Percentiles rank a stretch among this genome's conserved stretches.
phyloP scores from a whole-genome alignment of 1,140 invertebrate genomes.

The Sesamia nonagrioides region DNA sequence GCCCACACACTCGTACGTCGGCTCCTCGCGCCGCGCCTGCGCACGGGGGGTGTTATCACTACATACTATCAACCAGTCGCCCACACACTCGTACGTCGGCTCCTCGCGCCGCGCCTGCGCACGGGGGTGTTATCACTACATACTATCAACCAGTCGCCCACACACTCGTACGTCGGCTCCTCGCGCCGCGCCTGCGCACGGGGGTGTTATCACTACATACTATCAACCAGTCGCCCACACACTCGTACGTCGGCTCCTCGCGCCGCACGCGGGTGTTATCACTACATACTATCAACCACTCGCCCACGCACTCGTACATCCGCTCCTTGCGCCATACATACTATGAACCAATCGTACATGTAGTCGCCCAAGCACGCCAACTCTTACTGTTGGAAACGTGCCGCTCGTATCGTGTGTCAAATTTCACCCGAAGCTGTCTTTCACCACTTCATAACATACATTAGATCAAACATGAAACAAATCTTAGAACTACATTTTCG shows the following conservation, averaged over 20 bases:
- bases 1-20: constrained; percentile 73
- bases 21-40: constrained; percentile 61
- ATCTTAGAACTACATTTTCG: too few relatives aligned
- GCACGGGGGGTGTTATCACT: background rate
- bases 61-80: constrained; percentile 57
- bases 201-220: too few relatives aligned
- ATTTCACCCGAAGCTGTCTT: too few relatives aligned
- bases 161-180: constrained; percentile 76
- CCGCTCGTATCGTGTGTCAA: too few relatives aligned
- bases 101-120: constrained; percentile 56
- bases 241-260: constrained; percentile 78
- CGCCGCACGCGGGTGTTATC: background rate
- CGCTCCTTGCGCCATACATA: constrained; percentile 63
- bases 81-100: constrained; percentile 75
- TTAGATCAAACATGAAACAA: too few relatives aligned
- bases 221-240: constrained; percentile 65
- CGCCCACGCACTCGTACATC: constrained; percentile 74
- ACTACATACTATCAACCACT: constrained; percentile 52
- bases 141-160: constrained; percentile 62
- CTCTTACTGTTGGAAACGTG: too few relatives aligned
- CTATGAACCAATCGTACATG: too few relatives aligned
- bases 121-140: background rate
- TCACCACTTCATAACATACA: too few relatives aligned
- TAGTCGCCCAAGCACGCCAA: too few relatives aligned
- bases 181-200: constrained; percentile 43